Evolutionary conservation across 2,888 invertebrate genomes (phyloP).

Genomic region (Dolomedes plantarius): DNA sequence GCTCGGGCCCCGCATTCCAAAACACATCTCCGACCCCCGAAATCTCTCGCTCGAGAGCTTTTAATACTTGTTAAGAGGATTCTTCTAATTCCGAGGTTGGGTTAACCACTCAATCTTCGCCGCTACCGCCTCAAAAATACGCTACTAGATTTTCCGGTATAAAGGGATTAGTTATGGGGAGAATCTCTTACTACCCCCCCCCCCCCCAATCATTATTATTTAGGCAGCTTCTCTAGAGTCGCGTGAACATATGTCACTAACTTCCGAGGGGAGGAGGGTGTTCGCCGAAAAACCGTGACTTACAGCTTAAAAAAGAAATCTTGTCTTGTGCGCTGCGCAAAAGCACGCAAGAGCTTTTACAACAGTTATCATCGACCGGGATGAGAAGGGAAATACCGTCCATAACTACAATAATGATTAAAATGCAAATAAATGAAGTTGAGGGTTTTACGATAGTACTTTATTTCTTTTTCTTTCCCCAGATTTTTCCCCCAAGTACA

Average conservation of each 20-base stretch:
- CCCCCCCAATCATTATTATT: constrained; percentile 2
- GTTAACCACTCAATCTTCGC: neutral
- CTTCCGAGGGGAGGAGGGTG: constrained; percentile 4
- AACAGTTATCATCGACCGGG: constrained; percentile 12
- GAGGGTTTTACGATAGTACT: too few relatives aligned
- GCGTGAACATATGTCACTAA: constrained; percentile 58
- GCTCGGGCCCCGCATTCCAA: too few relatives aligned
- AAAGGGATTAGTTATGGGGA: constrained; percentile 37
- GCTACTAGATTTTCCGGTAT: neutral
- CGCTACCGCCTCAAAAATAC: neutral
- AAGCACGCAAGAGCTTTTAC: constrained; percentile 20
- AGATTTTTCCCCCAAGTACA: too few relatives aligned
- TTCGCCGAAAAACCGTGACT: constrained; percentile 22
- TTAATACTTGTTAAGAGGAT: constrained; percentile 15
- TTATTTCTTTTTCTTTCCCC: too few relatives aligned
- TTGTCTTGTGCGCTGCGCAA: constrained; percentile 1
- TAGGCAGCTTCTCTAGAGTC: neutral
- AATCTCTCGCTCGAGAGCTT: neutral
- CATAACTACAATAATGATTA: too few relatives aligned
- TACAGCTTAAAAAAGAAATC: neutral
- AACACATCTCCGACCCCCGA: neutral
- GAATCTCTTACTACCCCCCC: neutral
- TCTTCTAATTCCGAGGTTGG: neutral
- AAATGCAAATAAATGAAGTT: too few relatives aligned
- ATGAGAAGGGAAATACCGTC: too few relatives aligned